phyloP scores from a whole-genome alignment of 2,113 vertebrate species.

The Callithrix jacchus region DNA sequence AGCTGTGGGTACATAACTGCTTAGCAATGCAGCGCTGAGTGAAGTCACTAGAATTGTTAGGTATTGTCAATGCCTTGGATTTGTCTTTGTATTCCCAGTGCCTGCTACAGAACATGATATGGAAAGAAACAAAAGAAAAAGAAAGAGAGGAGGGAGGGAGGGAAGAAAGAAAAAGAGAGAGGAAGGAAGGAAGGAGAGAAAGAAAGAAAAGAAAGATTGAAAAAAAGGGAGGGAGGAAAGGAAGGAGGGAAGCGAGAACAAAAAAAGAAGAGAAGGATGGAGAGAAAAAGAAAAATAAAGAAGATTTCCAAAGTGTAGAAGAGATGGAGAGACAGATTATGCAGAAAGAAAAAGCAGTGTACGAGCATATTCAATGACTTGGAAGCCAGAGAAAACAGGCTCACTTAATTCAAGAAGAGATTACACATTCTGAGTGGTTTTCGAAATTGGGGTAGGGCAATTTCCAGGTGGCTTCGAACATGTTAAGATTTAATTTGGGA shows the following conservation, averaged over 20 bases:
- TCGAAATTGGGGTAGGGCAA: not conserved
- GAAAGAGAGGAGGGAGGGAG: not conserved
- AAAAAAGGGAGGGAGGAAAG: accelerated
- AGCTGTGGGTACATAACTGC: not conserved
- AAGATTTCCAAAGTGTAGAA: not conserved
- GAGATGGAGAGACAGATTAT: not conserved
- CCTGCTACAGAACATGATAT: not conserved
- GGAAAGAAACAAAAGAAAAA: not conserved
- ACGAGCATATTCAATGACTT: not conserved
- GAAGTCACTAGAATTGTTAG: not conserved
- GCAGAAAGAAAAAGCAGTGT: not conserved
- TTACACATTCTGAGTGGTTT: not conserved
- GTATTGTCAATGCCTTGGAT: not conserved
- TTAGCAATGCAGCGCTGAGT: not conserved
- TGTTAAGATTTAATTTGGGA: constrained; percentile 21
- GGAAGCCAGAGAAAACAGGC: not conserved
- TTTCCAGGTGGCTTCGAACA: constrained; percentile 39
- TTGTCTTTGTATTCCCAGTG: not conserved
- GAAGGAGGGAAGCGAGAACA: accelerated
- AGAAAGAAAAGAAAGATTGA: accelerated
- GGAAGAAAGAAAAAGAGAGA: accelerated
- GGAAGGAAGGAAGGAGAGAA: accelerated
- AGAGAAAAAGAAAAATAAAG: accelerated
- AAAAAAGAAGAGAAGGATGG: too few relatives aligned
- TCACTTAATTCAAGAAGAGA: not conserved